Evolutionary conservation across 2,113 vertebrate species (phyloP).

Genomic region (Lophura nycthemera): DNA sequence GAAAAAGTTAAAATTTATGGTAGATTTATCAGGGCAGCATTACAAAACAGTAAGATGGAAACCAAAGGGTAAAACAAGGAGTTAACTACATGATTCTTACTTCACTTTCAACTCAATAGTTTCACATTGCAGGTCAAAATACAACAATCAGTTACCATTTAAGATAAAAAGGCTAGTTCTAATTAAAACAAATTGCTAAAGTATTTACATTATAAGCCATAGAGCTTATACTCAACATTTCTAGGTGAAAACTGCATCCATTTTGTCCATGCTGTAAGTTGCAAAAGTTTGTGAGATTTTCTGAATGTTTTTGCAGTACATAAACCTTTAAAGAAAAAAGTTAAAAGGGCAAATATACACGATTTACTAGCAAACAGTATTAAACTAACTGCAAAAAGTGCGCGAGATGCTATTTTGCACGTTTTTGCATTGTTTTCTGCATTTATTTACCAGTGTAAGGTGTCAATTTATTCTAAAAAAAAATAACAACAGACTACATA

Average conservation of each 20-base stretch:
- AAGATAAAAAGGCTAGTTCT: slow-evolving; percentile 65
- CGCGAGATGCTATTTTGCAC: not conserved
- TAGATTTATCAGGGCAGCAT: slow-evolving; percentile 38
- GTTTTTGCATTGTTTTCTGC: slow-evolving; percentile 42
- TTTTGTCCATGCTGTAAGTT: slow-evolving; percentile 83
- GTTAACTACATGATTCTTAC: slow-evolving; percentile 58
- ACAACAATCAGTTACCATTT: slow-evolving; percentile 66
- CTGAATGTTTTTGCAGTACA: slow-evolving; percentile 71
- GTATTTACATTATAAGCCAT: slow-evolving; percentile 73
- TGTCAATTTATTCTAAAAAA: not conserved
- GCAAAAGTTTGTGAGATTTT: slow-evolving; percentile 77
- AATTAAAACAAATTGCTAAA: slow-evolving; percentile 65
- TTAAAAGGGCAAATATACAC: slow-evolving; percentile 72
- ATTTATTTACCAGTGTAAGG: slow-evolving; percentile 28
- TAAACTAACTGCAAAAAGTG: slow-evolving; percentile 29
- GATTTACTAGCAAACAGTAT: slow-evolving; percentile 65
- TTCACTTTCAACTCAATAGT: slow-evolving; percentile 59
- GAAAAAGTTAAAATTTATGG: slow-evolving; percentile 32
- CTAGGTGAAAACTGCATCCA: slow-evolving; percentile 79
- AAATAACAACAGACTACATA: not conserved
- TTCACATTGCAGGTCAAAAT: slow-evolving; percentile 68
- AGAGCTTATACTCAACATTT: slow-evolving; percentile 81
- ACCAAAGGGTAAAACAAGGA: slow-evolving; percentile 84
- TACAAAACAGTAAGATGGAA: slow-evolving; percentile 78
- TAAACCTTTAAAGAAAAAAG: slow-evolving; percentile 77